These are phyloP conservation scores for Acanthoscelides obtectus DNA, from an alignment of 2,888 invertebrate genomes.

Conservation along the genomic window DNA sequence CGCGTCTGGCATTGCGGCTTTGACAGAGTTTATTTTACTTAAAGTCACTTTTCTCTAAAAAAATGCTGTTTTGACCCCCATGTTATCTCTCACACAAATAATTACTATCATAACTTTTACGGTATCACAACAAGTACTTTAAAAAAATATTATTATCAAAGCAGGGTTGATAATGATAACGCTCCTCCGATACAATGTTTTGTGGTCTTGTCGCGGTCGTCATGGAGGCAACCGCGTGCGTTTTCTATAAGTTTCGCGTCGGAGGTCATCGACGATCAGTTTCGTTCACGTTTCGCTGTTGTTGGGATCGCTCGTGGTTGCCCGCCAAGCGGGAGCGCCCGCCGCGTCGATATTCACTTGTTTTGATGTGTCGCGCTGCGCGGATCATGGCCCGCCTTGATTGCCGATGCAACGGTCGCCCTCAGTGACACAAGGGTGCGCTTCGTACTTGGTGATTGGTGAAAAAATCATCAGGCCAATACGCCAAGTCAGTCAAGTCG, in stretches of 20 bases:
- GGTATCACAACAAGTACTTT: too few species aligned
- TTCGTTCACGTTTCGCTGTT: background rate
- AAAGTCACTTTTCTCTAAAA: too few species aligned
- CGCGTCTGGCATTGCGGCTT: too few species aligned
- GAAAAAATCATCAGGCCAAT: background rate
- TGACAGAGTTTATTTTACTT: too few species aligned
- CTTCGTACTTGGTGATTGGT: too few species aligned
- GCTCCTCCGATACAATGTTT: too few species aligned
- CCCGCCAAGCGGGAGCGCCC: background rate
- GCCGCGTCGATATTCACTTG: background rate
- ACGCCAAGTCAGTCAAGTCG: too few species aligned
- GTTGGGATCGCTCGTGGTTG: background rate
- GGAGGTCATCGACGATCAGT: background rate
- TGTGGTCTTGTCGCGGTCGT: background rate
- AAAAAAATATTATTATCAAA: too few species aligned
- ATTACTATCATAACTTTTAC: too few species aligned
- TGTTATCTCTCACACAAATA: too few species aligned
- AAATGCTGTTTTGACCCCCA: too few species aligned
- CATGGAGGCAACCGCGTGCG: background rate
- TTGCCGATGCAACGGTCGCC: background rate
- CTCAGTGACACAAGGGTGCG: background rate
- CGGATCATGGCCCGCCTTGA: background rate
- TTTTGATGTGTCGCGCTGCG: background rate
- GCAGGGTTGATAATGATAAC: too few species aligned
- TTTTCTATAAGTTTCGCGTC: background rate